Base-by-base conservation (phyloP, 2,888 invertebrate species). In the Dolomedes plantarius region DNA sequence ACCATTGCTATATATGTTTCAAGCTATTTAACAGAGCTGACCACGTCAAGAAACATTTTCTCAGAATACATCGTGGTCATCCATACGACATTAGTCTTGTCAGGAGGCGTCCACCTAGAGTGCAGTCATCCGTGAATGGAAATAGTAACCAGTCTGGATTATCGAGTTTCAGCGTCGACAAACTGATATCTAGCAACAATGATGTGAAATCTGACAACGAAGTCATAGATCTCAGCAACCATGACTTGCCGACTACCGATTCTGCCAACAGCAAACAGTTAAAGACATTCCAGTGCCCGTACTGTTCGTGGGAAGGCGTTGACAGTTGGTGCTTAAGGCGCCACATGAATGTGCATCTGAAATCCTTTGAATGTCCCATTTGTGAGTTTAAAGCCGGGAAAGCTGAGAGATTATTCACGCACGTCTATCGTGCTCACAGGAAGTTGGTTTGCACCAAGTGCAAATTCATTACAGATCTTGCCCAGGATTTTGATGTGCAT, bases 331-430 rank as follows among this genome's bases (percentile, higher is more conserved):
- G 97, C 90, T 93, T 97, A 86, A 97, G 97, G 91, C 94, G 97
- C 68, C 97, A 97, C 91, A 94, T 97, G 90, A 97, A 97, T 92
- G 97, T 97, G 41, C 97, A 97, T 92, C 94, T 97, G 91, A 97
- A 97, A 92, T 97, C 97, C 65, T 97, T 96, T 91, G 95, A 96
- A 79, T 97, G 97, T 91, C 94, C 95, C 89, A 93, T 97, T 77
- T 97, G 97, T 92, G 97, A 97, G 91, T 97, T 97, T 92, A 97
- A 97, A 93, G 97, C 97, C 83, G 97, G 97, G 80, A 94, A 97
- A 89, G 96, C 96, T 69, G 97, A 97, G 92, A 94, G 97, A 79
- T 93, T 97, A 87, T 95, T 96, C 88, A 97, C 97, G 7, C 97
- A 97, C 92, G 96, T 97, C 75, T 93, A 96, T 89, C 97, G 97